Evolutionary conservation across 1,140 invertebrate species (phyloP).

Genomic region (Cataglyphis hispanica): DNA sequence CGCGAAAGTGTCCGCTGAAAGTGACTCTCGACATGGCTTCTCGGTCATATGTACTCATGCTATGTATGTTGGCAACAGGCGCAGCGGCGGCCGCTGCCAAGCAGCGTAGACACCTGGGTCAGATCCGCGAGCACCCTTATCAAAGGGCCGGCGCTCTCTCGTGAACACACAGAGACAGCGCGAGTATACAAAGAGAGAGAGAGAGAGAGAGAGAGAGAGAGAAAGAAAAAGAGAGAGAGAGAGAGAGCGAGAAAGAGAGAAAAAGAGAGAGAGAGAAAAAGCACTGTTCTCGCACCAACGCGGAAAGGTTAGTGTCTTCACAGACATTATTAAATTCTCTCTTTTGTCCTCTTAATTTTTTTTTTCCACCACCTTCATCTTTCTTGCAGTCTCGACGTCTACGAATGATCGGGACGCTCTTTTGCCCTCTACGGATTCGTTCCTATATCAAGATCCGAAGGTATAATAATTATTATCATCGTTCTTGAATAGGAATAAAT

Average conservation of each 20-base stretch:
- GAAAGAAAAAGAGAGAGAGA: slow-evolving; percentile 17
- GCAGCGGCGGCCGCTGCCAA: slow-evolving; percentile 91
- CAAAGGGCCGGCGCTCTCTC: slow-evolving; percentile 95
- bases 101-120: slow-evolving; percentile 92
- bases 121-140: slow-evolving; percentile 96
- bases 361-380: neutral
- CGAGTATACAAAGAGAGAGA: slow-evolving; percentile 49
- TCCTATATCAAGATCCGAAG: neutral
- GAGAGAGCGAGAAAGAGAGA: slow-evolving; percentile 50
- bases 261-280: slow-evolving; percentile 56
- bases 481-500: neutral
- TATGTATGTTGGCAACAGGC: slow-evolving; percentile 87
- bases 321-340: slow-evolving; percentile 79
- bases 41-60: slow-evolving; percentile 69
- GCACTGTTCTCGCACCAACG: slow-evolving; percentile 79
- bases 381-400: slow-evolving; percentile 17
- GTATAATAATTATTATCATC: neutral
- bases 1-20: neutral
- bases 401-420: neutral
- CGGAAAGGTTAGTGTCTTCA: slow-evolving; percentile 85
- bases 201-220: slow-evolving; percentile 27
- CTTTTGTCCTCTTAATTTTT: slow-evolving; percentile 65
- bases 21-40: neutral
- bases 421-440: neutral
- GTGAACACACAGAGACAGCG: slow-evolving; percentile 85